Evolutionary conservation across 2,797 vertebrate genomes (phyloP), one percentile per base, ranked within the genome.

Genomic region (Hydrolagus colliei): DNA sequence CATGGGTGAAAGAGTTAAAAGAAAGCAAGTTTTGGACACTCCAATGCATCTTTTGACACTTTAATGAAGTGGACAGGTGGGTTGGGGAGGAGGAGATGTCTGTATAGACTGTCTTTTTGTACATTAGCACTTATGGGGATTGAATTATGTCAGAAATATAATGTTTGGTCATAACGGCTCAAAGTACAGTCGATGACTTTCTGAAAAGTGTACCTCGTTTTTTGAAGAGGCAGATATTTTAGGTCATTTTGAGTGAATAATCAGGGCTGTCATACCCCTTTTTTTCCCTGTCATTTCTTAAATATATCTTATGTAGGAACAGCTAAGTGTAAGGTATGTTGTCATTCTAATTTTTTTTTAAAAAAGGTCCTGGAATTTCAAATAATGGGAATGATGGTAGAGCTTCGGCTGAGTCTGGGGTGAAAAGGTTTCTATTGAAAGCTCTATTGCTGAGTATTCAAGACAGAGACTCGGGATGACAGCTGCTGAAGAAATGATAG

Each of bases 391-490:
- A 84, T 84, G 68, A 27, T 84, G 65, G 14, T 16, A 20, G 65
- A 84, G 65, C 32, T 71, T 41, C 65, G 41, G 79, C 79, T 71
- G 27, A 65, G 62, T 84, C 79, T 20, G 32, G 22, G 41, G 67
- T 63, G 68, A 84, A 84, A 68, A 65, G 79, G 65, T 16, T 84
- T 67, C 41, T 52, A 52, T 84, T 84, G 67, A 77, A 77, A 77
- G 52, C 75, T 77, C 52, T n/a, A 84, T 84, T 84, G 79, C 79
- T 84, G 79, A 84, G 27, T 84, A 71, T 84, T 84, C 79, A 71
- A 84, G 79, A 84, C 27, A 67, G 65, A 68, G 79, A 68, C 22
- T 35, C 22, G 32, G 62, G 79, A 84, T 84, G 79, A 84, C 79
- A 84, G 79, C 65, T 84, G 79, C 65, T n/a, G 65, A 32, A 0